phyloP scores from a whole-genome alignment of 2,113 vertebrate species.

The Brienomyrus longianalis region DNA sequence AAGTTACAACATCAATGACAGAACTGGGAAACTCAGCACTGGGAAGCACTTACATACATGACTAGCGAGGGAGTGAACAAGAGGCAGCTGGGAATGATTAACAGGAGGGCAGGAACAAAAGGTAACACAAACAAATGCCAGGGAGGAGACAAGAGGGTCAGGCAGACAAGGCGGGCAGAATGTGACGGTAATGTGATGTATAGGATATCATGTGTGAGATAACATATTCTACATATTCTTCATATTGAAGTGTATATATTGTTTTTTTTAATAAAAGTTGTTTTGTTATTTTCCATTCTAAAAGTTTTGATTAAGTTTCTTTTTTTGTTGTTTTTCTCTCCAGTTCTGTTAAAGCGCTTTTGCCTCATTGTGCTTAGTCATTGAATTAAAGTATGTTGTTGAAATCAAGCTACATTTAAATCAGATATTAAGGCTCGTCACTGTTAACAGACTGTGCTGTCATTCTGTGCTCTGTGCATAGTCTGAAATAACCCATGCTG shows the following conservation, averaged over 20 bases:
- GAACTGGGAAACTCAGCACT: too few relatives aligned
- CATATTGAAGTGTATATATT: neutral
- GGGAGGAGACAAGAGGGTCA: too few relatives aligned
- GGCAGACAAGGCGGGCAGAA: neutral
- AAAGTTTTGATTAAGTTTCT: neutral
- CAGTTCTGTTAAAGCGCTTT: neutral
- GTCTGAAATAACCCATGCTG: neutral
- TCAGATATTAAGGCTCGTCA: neutral
- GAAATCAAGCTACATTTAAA: neutral
- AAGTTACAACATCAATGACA: too few relatives aligned
- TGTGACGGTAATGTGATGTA: neutral
- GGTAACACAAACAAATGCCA: too few relatives aligned
- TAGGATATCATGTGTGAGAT: neutral
- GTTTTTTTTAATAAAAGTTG: neutral
- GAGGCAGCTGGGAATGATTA: too few relatives aligned
- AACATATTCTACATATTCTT: neutral
- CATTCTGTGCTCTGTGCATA: neutral
- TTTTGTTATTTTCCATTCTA: neutral
- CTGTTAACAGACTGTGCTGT: neutral
- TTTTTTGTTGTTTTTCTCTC: neutral
- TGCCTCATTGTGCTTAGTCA: neutral
- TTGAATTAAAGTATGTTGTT: neutral
- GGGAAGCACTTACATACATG: too few relatives aligned
- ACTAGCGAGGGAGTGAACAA: too few relatives aligned
- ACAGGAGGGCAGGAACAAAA: too few relatives aligned